Percentiles rank a stretch among this genome's conserved stretches.
Conservation (phyloP, 2,888 invertebrate species). For the Drosophila colorata region DNA sequence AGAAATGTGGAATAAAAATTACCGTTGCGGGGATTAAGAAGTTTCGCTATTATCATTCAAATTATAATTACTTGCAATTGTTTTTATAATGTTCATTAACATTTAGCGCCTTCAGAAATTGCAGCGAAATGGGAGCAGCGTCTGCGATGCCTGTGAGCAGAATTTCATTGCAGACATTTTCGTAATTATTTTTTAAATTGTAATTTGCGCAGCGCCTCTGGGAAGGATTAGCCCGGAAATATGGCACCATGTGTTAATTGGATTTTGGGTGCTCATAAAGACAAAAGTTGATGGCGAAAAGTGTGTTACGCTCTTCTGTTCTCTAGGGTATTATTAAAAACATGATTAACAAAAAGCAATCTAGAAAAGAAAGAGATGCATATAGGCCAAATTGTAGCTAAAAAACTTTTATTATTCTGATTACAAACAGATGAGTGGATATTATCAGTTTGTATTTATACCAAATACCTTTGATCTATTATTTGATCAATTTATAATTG, state of each 20-base stretch:
- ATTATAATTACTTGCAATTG: conserved; percentile 82
- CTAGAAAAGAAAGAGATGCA: neutral
- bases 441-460: too few relatives aligned
- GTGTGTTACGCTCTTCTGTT: conserved; percentile 7
- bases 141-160: conserved; percentile 43
- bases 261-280: conserved; percentile 63
- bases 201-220: conserved; percentile 68
- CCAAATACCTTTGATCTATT: too few relatives aligned
- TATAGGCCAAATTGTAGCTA: too few relatives aligned
- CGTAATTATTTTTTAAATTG: conserved; percentile 79
- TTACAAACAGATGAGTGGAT: too few relatives aligned
- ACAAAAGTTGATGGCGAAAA: conserved; percentile 47
- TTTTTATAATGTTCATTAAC: conserved; percentile 80
- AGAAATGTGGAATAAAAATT: conserved; percentile 66
- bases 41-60: conserved; percentile 82
- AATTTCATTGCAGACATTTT: conserved; percentile 74
- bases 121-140: conserved; percentile 54
- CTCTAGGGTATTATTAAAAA: conserved; percentile 1
- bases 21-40: conserved; percentile 80
- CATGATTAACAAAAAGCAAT: neutral
- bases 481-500: too few relatives aligned
- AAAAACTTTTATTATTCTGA: too few relatives aligned
- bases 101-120: conserved; percentile 78
- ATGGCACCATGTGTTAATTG: conserved; percentile 77
- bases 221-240: conserved; percentile 67